phyloP scores from a whole-genome alignment of 2,888 invertebrate species.

The Acanthosoma haemorrhoidale region DNA sequence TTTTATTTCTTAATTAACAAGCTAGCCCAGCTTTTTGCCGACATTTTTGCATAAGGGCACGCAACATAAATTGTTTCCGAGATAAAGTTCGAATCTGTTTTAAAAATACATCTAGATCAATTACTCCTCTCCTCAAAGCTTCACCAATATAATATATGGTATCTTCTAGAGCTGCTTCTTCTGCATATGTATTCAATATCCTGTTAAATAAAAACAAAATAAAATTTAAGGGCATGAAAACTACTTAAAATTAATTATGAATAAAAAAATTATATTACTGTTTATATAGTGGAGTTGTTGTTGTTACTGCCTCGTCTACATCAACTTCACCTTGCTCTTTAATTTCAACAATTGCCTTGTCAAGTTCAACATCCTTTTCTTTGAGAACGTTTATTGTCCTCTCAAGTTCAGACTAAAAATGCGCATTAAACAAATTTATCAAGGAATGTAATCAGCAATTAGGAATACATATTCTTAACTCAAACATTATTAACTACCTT shows the following conservation, averaged over 20 bases:
- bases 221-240: neutral
- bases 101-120: conserved; percentile 92
- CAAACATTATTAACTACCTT: conserved; percentile 47
- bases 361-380: conserved; percentile 82
- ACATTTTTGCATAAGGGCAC: conserved; percentile 95
- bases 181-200: conserved; percentile 87
- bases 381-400: conserved; percentile 75
- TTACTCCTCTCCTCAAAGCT: conserved; percentile 82
- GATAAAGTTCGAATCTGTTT: conserved; percentile 94
- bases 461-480: neutral
- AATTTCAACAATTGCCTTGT: conserved; percentile 69
- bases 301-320: conserved; percentile 94
- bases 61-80: conserved; percentile 89
- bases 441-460: neutral
- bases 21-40: conserved; percentile 53
- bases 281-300: conserved; percentile 91
- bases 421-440: neutral
- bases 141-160: conserved; percentile 97
- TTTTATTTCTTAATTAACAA: conserved; percentile 49
- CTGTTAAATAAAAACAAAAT: conserved; percentile 47
- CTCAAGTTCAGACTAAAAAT: conserved; percentile 64
- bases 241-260: conserved; percentile 14
- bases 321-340: conserved; percentile 76
- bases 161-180: conserved; percentile 97
- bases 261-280: conserved; percentile 57